Conservation (phyloP, 2,888 invertebrate genomes). For the Drosophila anomalata region DNA sequence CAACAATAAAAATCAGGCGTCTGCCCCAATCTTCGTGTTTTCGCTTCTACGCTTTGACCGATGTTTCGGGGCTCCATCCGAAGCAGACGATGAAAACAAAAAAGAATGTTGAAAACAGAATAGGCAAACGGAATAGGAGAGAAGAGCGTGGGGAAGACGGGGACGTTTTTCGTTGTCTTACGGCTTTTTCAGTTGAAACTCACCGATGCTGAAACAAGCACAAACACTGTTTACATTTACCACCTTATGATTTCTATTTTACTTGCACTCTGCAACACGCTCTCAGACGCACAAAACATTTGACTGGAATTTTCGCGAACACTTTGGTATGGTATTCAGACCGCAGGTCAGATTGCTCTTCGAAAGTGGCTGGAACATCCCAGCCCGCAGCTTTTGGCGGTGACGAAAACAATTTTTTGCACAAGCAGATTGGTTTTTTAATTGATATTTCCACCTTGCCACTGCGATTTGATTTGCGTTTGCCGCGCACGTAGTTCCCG, state of each 20-base stretch:
- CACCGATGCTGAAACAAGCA: conserved; percentile 32
- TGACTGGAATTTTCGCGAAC: conserved; percentile 3
- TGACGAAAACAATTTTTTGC: not conserved
- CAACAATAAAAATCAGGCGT: conserved; percentile 39
- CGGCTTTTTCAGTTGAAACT: conserved; percentile 23
- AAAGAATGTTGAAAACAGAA: conserved; percentile 66
- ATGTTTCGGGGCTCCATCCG: conserved; percentile 34
- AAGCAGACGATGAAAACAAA: conserved; percentile 75
- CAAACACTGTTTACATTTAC: conserved; percentile 34
- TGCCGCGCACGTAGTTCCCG: conserved; percentile 15
- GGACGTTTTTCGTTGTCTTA: conserved; percentile 7
- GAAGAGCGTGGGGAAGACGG: conserved; percentile 16
- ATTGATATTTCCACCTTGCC: conserved; percentile 13
- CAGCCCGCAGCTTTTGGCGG: conserved; percentile 5
- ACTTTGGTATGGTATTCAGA: not conserved
- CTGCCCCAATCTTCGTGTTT: conserved; percentile 64
- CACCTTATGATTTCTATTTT: conserved; percentile 25
- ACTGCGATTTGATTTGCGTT: not conserved
- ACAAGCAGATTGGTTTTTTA: conserved; percentile 18
- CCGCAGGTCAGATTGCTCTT: not conserved
- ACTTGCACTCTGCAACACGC: conserved; percentile 26
- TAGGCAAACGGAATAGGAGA: conserved; percentile 31
- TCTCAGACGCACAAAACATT: conserved; percentile 34
- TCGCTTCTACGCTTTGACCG: conserved; percentile 44
- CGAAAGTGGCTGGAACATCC: not conserved